phyloP scores from a whole-genome alignment of 2,888 invertebrate species.

The Ennomos quercinarius region DNA sequence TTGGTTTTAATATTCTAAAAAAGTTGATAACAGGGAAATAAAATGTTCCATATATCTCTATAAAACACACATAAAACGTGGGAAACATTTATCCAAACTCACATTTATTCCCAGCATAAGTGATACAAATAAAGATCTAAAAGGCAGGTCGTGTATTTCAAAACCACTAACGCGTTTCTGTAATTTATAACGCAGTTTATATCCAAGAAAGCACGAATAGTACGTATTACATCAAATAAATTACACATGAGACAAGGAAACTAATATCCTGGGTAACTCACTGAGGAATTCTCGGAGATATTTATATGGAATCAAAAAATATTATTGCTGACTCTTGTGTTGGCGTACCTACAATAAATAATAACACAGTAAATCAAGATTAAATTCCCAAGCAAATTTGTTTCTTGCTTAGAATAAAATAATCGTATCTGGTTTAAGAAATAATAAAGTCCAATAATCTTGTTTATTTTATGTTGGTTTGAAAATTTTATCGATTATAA shows the following conservation, averaged over 20 bases:
- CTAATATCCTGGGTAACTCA: conserved; percentile 49
- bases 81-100: conserved; percentile 8
- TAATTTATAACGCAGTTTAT: conserved; percentile 38
- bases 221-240: conserved; percentile 45
- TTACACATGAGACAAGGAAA: conserved; percentile 49
- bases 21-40: not conserved
- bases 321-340: conserved; percentile 33
- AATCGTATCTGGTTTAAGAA: too few relatives aligned
- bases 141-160: conserved; percentile 34
- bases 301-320: conserved; percentile 43
- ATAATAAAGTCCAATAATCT: too few relatives aligned
- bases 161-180: conserved; percentile 30
- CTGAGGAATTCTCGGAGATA: conserved; percentile 42
- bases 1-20: not conserved
- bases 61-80: conserved; percentile 12
- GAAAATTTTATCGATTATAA: too few relatives aligned
- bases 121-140: conserved; percentile 33
- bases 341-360: conserved; percentile 13
- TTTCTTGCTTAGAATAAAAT: not conserved
- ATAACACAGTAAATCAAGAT: conserved; percentile 26
- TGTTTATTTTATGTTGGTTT: too few relatives aligned
- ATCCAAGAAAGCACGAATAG: conserved; percentile 29
- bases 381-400: conserved; percentile 3
- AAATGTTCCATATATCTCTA: conserved; percentile 7
- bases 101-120: conserved; percentile 16